A percentile compares a stretch with the other conserved stretches of the same genome.
These are phyloP conservation scores for Drosophila punjabiensis DNA, from an alignment of 1,140 invertebrate species.

Conservation along the genomic window DNA sequence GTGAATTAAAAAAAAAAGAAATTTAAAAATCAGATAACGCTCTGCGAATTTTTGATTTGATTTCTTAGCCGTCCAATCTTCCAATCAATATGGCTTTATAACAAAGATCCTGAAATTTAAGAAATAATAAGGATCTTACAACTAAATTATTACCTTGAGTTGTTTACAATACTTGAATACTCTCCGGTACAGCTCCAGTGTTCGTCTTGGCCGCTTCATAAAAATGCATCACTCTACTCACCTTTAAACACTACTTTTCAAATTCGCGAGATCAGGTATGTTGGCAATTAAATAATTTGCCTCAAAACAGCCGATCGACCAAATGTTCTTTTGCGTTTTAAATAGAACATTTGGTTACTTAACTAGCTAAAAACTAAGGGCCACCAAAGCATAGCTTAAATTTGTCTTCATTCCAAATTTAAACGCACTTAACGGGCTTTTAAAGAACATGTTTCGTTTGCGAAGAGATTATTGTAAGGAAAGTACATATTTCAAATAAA, in stretches of 20 bases:
- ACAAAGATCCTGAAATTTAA: slow-evolving; percentile 3
- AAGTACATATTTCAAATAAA: background rate
- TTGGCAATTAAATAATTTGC: slow-evolving; percentile 24
- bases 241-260: slow-evolving; percentile 24
- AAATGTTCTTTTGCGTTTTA: slow-evolving; percentile 49
- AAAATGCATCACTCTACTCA: slow-evolving; percentile 67
- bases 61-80: background rate
- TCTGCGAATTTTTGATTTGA: background rate
- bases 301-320: slow-evolving; percentile 43
- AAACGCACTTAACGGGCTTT: slow-evolving; percentile 43
- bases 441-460: slow-evolving; percentile 16
- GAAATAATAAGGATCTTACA: background rate
- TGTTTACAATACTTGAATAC: background rate
- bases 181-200: background rate
- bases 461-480: background rate
- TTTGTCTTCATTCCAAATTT: slow-evolving; percentile 42
- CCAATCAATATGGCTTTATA: background rate
- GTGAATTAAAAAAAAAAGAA: background rate
- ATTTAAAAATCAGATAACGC: background rate
- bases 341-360: slow-evolving; percentile 58
- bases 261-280: slow-evolving; percentile 49
- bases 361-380: slow-evolving; percentile 18
- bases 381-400: slow-evolving; percentile 54
- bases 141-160: slow-evolving; percentile 32
- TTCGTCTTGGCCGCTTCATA: slow-evolving; percentile 3